phyloP scores from a whole-genome alignment of 2,888 invertebrate species.

The Callyntrura guangdongensis region DNA sequence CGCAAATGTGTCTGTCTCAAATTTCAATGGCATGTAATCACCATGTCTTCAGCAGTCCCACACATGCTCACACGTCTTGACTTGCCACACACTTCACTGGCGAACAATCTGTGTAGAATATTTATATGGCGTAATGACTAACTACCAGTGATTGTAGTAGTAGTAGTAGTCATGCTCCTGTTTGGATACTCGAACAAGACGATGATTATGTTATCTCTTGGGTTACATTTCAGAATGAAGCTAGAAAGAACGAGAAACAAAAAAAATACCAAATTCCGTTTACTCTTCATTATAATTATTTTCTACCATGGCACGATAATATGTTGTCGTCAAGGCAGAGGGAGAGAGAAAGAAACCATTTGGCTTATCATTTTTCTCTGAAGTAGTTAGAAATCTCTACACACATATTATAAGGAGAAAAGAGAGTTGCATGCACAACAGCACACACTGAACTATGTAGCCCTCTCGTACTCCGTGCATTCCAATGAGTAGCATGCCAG shows the following conservation, averaged over 20 bases:
- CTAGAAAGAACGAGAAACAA: too few relatives aligned
- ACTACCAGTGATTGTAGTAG: not conserved
- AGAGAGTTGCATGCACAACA: not conserved
- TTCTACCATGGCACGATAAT: slow-evolving; percentile 1
- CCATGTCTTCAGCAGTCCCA: not conserved
- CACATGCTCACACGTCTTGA: slow-evolving; percentile 34
- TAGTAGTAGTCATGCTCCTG: not conserved
- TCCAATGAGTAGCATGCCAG: slow-evolving; percentile 63
- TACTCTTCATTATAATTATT: slow-evolving; percentile 43
- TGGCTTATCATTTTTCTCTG: slow-evolving; percentile 12
- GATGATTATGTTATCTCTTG: slow-evolving; percentile 30
- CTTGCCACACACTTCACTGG: too few relatives aligned
- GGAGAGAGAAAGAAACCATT: not conserved
- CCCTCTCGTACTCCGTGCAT: slow-evolving; percentile 26
- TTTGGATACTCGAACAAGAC: not conserved
- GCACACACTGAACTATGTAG: too few relatives aligned
- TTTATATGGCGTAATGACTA: not conserved
- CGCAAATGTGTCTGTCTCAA: slow-evolving; percentile 25
- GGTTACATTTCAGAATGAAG: not conserved
- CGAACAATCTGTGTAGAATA: not conserved
- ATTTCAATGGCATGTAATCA: slow-evolving; percentile 29
- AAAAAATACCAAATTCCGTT: slow-evolving; percentile 25
- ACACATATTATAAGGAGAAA: not conserved
- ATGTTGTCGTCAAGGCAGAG: slow-evolving; percentile 23
- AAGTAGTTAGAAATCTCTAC: not conserved